A percentile compares a stretch with the other conserved stretches of the same genome.
Conservation (phyloP, 1,140 invertebrate species). For the Antheraea mylitta region DNA sequence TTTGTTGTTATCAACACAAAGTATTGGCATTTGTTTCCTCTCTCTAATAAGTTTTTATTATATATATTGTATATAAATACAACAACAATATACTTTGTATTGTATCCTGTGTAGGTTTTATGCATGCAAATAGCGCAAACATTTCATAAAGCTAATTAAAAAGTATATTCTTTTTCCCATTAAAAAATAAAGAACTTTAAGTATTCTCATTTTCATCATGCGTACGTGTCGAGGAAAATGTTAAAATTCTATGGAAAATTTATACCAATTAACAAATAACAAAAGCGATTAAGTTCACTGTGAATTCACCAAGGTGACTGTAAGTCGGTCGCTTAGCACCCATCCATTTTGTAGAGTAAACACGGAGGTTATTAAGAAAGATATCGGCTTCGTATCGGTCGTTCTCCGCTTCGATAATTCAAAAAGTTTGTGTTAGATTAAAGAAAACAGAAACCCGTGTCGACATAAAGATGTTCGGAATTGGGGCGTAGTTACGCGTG, state of each 20-base stretch:
- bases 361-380: not conserved
- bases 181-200: no score
- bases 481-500: not conserved
- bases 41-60: not conserved
- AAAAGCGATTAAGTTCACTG: slow-evolving; percentile 16
- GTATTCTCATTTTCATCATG: no score
- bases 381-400: not conserved
- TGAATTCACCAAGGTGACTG: slow-evolving; percentile 8
- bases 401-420: not conserved
- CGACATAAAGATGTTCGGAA: not conserved
- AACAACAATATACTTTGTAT: not conserved
- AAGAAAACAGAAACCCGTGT: slow-evolving; percentile 7
- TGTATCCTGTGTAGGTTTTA: no score
- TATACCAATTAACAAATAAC: slow-evolving; percentile 22
- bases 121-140: no score
- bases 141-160: no score
- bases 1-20: not conserved
- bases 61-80: not conserved
- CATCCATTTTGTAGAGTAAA: not conserved
- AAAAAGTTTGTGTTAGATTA: slow-evolving; percentile 5
- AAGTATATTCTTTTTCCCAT: no score
- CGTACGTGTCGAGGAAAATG: slow-evolving; percentile 5
- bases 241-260: slow-evolving; percentile 15
- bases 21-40: not conserved
- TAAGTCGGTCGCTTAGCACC: slow-evolving; percentile 8